phyloP scores from a whole-genome alignment of 1,140 invertebrate genomes.

The Yoshiicerus persimilis region DNA sequence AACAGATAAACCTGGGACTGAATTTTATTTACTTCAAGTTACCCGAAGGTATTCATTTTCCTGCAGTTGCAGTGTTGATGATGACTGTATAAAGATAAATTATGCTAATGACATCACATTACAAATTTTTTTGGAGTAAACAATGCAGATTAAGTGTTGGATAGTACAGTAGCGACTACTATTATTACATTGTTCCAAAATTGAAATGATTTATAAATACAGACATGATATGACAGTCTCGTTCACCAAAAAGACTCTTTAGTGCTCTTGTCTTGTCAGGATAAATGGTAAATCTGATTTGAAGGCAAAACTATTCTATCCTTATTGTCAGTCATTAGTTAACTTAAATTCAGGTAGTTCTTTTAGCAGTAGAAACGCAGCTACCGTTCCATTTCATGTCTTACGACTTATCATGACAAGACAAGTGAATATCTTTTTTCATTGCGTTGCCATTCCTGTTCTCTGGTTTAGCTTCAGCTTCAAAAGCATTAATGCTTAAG shows the following conservation, averaged over 20 bases:
- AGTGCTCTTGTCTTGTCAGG: not conserved
- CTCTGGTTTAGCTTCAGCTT: not conserved
- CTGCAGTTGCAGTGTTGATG: no score
- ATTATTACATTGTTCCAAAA: not conserved
- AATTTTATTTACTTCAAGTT: no score
- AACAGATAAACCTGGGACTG: no score
- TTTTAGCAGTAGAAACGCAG: not conserved
- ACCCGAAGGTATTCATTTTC: no score
- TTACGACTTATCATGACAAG: not conserved
- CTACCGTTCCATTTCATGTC: not conserved
- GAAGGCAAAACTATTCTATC: not conserved
- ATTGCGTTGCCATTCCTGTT: not conserved
- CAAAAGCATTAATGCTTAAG: no score
- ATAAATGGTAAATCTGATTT: not conserved
- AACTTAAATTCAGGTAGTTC: not conserved
- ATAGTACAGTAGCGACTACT: not conserved
- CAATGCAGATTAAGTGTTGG: not conserved
- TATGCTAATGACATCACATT: not conserved
- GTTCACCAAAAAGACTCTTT: not conserved
- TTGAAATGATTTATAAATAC: not conserved
- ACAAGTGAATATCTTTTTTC: not conserved
- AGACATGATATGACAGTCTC: not conserved
- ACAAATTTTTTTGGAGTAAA: not conserved
- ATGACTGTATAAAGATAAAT: no score
- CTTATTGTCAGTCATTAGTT: not conserved